Percentiles rank a stretch among this genome's conserved stretches.
These are phyloP conservation scores for Coptodon bakossiorum DNA, from an alignment of 2,113 vertebrate species.

Conservation along the genomic window DNA sequence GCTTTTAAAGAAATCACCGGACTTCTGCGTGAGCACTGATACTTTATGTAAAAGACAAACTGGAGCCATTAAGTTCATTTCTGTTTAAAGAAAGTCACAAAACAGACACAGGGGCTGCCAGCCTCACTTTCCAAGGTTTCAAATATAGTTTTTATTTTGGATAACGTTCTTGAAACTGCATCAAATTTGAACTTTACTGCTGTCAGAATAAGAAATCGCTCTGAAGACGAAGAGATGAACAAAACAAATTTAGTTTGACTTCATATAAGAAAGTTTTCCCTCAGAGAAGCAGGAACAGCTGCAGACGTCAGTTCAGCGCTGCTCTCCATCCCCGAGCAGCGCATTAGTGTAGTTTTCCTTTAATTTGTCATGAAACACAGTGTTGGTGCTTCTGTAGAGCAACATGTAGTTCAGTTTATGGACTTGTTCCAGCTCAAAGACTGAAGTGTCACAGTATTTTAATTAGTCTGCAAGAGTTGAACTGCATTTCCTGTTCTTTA, in stretches of 20 bases:
- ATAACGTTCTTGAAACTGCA: background rate
- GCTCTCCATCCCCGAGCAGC: background rate
- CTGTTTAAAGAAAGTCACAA: background rate
- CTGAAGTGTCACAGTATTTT: too few species aligned
- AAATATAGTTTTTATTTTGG: background rate
- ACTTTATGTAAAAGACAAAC: background rate
- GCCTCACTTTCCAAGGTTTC: background rate
- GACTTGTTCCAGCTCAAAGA: background rate
- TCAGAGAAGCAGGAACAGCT: too few species aligned
- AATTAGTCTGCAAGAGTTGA: background rate
- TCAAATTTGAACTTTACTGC: background rate
- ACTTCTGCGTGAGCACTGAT: background rate
- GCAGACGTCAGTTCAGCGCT: background rate
- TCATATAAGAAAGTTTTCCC: too few species aligned
- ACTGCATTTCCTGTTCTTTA: background rate
- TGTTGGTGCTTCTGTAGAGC: background rate
- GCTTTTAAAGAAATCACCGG: background rate
- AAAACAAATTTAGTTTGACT: background rate
- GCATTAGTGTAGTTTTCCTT: background rate
- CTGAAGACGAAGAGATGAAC: background rate
- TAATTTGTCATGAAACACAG: background rate
- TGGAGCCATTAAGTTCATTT: background rate
- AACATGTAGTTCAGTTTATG: background rate
- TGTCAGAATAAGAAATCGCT: too few species aligned
- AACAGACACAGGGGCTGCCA: background rate